Percentiles rank a stretch among this genome's conserved stretches.
Evolutionary conservation across 2,888 invertebrate species (phyloP).

Genomic region (Dicyrtoma fusca): DNA sequence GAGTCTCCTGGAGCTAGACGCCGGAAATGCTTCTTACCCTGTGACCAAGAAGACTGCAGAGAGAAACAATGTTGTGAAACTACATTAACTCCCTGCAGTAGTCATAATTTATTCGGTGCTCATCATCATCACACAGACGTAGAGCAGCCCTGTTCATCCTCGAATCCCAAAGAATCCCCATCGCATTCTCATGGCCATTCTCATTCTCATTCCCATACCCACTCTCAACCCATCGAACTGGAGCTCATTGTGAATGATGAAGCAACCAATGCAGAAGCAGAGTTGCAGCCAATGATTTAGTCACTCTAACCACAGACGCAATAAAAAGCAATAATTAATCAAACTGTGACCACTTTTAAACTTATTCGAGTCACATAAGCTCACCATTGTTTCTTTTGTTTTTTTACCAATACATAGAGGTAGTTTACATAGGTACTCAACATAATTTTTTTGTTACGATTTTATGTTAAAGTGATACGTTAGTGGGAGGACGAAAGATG

Average conservation of each 20-base stretch:
- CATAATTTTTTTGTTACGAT: too few species aligned
- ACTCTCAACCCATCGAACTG: background rate
- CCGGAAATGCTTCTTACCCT: slow-evolving; percentile 54
- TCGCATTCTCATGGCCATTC: background rate
- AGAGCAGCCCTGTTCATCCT: too few species aligned
- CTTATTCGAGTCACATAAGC: too few species aligned
- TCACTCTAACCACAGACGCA: background rate
- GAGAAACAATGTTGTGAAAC: slow-evolving; percentile 49
- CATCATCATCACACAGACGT: slow-evolving; percentile 5
- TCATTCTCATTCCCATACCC: slow-evolving; percentile 2
- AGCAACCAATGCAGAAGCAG: slow-evolving; percentile 38
- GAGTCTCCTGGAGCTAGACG: slow-evolving; percentile 34
- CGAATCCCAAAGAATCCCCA: background rate
- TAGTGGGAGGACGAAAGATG: too few species aligned
- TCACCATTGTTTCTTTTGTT: too few species aligned
- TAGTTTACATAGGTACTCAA: too few species aligned
- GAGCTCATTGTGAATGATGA: slow-evolving; percentile 28
- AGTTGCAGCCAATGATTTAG: slow-evolving; percentile 51
- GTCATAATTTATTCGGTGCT: slow-evolving; percentile 26
- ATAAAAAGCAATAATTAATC: slow-evolving; percentile 4
- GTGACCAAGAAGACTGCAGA: slow-evolving; percentile 49
- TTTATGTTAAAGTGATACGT: too few species aligned
- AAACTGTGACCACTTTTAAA: background rate
- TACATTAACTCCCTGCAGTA: slow-evolving; percentile 34
- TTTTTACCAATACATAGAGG: too few species aligned